Conservation (phyloP, 2,113 vertebrate genomes). For the Empidonax traillii region DNA sequence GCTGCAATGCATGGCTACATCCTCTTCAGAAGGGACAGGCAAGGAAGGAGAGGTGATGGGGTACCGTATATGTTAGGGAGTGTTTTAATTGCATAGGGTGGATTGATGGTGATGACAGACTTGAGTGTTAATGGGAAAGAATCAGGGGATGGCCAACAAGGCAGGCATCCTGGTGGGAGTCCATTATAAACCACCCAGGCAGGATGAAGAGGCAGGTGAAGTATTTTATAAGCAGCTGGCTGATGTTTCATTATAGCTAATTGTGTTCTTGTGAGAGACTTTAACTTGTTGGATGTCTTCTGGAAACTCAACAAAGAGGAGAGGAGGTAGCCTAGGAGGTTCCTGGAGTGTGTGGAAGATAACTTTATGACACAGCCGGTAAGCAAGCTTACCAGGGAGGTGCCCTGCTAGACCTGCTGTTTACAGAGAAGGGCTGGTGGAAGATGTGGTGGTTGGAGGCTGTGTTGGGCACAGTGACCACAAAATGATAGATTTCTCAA, state of each 20-base stretch:
- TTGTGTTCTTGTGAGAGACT: not conserved
- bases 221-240: rapidly evolving
- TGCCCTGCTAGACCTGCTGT: not conserved
- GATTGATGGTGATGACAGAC: not conserved
- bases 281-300: not conserved
- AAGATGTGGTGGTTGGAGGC: not conserved
- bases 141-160: not conserved
- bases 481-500: not conserved
- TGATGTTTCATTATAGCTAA: not conserved
- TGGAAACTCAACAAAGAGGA: not conserved
- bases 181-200: not conserved
- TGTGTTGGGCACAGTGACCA: not conserved
- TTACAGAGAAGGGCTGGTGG: not conserved
- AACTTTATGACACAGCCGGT: not conserved
- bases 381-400: rapidly evolving
- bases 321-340: not conserved
- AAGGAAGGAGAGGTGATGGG: not conserved
- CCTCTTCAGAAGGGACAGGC: not conserved
- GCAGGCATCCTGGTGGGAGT: not conserved
- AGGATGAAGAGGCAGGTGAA: not conserved
- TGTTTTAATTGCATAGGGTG: not conserved
- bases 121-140: not conserved
- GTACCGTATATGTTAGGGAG: not conserved
- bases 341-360: not conserved
- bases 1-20: not conserved